A percentile compares a stretch with the other conserved stretches of the same genome.
These are phyloP conservation scores for Xylocampa areola DNA, from an alignment of 2,888 invertebrate species.

Conservation along the genomic window DNA sequence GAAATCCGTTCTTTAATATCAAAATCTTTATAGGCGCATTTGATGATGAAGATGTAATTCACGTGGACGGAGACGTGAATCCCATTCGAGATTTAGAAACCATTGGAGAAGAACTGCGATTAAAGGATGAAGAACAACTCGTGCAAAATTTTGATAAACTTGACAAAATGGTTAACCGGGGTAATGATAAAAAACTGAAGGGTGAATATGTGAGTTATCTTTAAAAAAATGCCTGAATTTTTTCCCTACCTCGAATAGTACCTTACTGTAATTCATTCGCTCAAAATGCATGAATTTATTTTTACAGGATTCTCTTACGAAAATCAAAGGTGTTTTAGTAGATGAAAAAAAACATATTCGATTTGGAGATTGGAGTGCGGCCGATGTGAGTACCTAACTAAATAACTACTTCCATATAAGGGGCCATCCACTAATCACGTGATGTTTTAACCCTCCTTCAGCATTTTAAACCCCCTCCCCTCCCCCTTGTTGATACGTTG, in stretches of 20 bases:
- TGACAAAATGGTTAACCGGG: constrained; percentile 95
- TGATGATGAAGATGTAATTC: constrained; percentile 99
- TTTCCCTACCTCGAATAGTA: background rate
- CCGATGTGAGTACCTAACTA: constrained; percentile 95
- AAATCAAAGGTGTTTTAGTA: constrained; percentile 94
- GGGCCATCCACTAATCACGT: no score
- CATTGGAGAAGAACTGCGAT: constrained; percentile 97
- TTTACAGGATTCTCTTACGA: constrained; percentile 95
- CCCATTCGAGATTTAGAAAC: constrained; percentile 99
- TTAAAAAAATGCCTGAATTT: background rate
- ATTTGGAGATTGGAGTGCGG: constrained; percentile 97
- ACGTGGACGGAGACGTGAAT: constrained; percentile 99
- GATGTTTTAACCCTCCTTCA: no score
- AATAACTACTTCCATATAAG: no score
- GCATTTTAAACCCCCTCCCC: no score
- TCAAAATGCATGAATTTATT: constrained; percentile 44
- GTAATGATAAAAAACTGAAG: constrained; percentile 97
- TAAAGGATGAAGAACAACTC: constrained; percentile 98
- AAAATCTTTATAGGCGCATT: constrained; percentile 96
- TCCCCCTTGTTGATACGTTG: no score
- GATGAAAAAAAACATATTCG: constrained; percentile 98
- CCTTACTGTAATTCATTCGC: background rate
- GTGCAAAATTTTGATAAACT: constrained; percentile 95
- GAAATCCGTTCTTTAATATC: no score
- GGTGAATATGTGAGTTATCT: constrained; percentile 95